Evolutionary conservation across 1,140 invertebrate species (phyloP), one percentile per base, ranked within the genome.

Genomic region (Pygmarrhopalites habei): DNA sequence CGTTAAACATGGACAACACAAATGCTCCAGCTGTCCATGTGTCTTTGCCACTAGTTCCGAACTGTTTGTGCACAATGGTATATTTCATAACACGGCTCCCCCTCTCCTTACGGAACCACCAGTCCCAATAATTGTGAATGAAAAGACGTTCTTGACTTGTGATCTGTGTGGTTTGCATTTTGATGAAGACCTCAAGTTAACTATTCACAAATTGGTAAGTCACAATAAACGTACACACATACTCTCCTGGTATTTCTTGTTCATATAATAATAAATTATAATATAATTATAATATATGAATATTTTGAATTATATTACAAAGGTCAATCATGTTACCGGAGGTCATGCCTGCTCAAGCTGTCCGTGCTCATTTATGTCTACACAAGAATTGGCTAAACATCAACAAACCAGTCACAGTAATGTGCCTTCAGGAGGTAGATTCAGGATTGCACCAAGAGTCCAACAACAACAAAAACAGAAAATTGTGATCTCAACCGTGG

Each of bases 161-260:
- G 53, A 56, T n/a, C 2, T 35, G n/a, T 56, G 53, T 25, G 53
- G 53, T 21, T 7, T 39, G 23, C 4, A 5, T 14, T 56, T 26
- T 41, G 3, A 3, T 14, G 53, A 56, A 5, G 4, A 7, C 4
- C 30, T 39, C 10, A 2, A 39, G 30, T 41, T 56, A 17, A 39
- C 53, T n/a, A 39, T 41, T 35, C 53, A 56, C 23, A 56, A 41
- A 56, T 12, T 56, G 53, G 53, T 56, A 56, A 19, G 35, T 19
- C 15, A 15, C 5, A 35, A 7, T 35, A 35, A n/a, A n/a, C n/a
- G n/a, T n/a, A n/a, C n/a, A n/a, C n/a, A n/a, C n/a, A n/a, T n/a
- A n/a, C n/a, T n/a, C n/a, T n/a, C n/a, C n/a, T n/a, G n/a, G n/a
- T n/a, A n/a, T n/a, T n/a, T n/a, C n/a, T n/a, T 35, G 5, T 35